Evolutionary conservation across 1,140 invertebrate species (phyloP).

Genomic region (Parasteatoda tepidariorum): DNA sequence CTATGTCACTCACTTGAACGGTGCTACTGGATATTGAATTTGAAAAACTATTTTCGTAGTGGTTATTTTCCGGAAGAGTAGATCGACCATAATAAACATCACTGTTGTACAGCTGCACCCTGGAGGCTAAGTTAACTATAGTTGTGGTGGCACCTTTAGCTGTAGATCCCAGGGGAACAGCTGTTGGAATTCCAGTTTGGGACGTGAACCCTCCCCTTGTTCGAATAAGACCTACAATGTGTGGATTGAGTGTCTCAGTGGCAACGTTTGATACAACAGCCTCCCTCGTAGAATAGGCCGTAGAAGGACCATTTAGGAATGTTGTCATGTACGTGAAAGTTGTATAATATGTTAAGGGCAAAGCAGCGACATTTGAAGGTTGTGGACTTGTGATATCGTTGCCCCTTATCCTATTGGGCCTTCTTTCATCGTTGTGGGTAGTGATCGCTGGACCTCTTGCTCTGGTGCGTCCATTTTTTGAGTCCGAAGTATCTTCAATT

Average conservation of each 20-base stretch:
- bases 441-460: conserved; percentile 28
- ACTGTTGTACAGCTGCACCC: conserved; percentile 54
- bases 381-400: neutral
- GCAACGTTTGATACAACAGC: conserved; percentile 57
- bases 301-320: conserved; percentile 88
- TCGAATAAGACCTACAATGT: conserved; percentile 38
- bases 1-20: conserved; percentile 39
- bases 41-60: neutral
- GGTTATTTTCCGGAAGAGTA: neutral
- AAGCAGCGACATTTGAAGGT: neutral
- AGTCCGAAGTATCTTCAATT: neutral
- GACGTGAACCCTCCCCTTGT: conserved; percentile 51
- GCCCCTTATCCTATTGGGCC: neutral
- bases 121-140: conserved; percentile 64
- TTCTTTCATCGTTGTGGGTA: neutral
- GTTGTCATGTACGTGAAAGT: conserved; percentile 93
- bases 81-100: conserved; percentile 51
- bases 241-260: conserved; percentile 50
- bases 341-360: conserved; percentile 73
- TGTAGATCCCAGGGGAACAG: conserved; percentile 64
- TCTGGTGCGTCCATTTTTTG: neutral
- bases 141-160: conserved; percentile 65
- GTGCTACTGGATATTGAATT: neutral
- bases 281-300: conserved; percentile 72
- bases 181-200: conserved; percentile 18